A percentile compares a stretch with the other conserved stretches of the same genome.
Evolutionary conservation across 2,797 vertebrate species (phyloP).

Genomic region (Halcyon chelicuti): DNA sequence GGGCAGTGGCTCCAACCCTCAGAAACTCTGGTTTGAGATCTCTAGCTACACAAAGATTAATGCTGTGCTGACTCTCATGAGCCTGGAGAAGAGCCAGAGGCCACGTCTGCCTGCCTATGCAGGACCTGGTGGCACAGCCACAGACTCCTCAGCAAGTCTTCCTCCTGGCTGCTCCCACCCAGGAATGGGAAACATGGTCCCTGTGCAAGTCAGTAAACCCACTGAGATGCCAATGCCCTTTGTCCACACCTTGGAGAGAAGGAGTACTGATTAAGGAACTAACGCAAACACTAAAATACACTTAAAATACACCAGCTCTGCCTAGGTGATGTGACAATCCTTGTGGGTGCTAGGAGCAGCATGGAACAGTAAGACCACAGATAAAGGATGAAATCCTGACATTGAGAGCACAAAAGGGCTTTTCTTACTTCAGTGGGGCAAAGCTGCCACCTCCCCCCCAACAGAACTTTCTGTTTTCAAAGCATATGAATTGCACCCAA

Average conservation of each 20-base stretch:
- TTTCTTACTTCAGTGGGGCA: constrained; percentile 30
- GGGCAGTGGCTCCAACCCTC: background rate
- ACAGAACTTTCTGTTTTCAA: constrained; percentile 9
- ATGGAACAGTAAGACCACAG: background rate
- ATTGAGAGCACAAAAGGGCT: background rate
- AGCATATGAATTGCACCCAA: background rate
- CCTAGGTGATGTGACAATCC: background rate
- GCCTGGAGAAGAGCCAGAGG: background rate
- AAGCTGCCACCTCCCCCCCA: background rate
- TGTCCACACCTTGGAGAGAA: background rate
- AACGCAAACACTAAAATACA: background rate
- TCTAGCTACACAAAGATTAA: background rate
- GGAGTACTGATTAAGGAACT: background rate
- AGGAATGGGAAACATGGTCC: background rate
- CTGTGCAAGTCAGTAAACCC: background rate
- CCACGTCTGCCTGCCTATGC: rapidly evolving
- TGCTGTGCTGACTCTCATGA: background rate
- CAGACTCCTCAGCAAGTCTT: background rate
- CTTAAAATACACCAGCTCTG: background rate
- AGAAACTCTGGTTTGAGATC: background rate
- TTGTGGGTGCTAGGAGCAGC: background rate
- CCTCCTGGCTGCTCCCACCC: background rate
- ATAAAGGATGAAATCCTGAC: constrained; percentile 9
- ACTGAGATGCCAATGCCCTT: background rate
- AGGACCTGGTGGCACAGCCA: background rate